A percentile compares a stretch with the other conserved stretches of the same genome.
Conservation (phyloP, 2,797 vertebrate species). For the Cynopterus sphinx region DNA sequence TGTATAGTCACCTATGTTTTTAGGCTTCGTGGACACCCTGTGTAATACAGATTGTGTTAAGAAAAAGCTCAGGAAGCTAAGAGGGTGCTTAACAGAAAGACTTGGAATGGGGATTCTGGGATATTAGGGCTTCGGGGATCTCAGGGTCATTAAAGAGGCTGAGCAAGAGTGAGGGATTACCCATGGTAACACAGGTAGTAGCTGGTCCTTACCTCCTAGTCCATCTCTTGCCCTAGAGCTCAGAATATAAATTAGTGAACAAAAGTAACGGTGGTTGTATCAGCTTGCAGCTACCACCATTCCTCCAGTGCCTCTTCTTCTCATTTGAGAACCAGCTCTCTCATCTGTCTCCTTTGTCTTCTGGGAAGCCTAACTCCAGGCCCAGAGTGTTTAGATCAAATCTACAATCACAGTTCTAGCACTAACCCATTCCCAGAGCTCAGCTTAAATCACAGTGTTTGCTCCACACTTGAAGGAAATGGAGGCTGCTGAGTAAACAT, state of each 20-base stretch:
- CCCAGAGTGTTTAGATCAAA: not conserved
- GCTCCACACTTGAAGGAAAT: conserved; percentile 16
- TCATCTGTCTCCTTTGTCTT: not conserved
- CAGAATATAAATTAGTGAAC: conserved; percentile 12
- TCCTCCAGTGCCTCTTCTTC: not conserved
- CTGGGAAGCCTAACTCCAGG: not conserved
- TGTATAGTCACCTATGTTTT: not conserved
- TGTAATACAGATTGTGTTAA: not conserved
- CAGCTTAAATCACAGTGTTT: conserved; percentile 43
- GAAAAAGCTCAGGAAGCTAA: not conserved
- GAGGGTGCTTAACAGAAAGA: not conserved
- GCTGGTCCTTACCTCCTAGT: not conserved
- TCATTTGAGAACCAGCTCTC: not conserved
- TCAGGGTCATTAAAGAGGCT: not conserved
- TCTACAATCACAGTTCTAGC: not conserved
- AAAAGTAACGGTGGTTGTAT: not conserved
- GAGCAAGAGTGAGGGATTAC: not conserved
- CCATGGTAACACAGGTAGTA: not conserved
- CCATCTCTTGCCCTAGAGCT: not conserved
- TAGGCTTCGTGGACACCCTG: not conserved
- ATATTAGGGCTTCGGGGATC: not conserved
- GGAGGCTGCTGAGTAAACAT: conserved; percentile 58
- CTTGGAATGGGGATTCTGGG: not conserved
- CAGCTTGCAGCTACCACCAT: not conserved
- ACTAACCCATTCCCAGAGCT: not conserved